Percentiles rank a stretch among this genome's conserved stretches.
phyloP scores from a whole-genome alignment of 2,113 vertebrate species.

The Sceloporus undulatus region DNA sequence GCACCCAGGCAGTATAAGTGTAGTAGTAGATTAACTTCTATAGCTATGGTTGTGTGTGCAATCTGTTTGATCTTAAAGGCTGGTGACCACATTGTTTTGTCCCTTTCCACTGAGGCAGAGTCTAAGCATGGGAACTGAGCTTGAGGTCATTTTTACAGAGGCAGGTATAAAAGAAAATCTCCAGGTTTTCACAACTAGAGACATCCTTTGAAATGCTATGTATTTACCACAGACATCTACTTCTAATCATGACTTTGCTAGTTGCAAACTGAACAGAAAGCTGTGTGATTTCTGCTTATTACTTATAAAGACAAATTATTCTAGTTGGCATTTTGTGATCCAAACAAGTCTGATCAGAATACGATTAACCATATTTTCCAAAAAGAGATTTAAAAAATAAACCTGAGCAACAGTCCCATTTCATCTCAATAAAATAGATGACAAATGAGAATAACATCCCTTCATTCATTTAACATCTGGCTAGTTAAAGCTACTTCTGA shows the following conservation, averaged over 20 bases:
- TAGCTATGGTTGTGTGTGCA: conserved; percentile 58
- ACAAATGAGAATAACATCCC: conserved; percentile 55
- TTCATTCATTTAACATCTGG: conserved; percentile 57
- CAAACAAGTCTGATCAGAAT: conserved; percentile 40
- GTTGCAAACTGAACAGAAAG: background rate
- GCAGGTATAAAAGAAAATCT: background rate
- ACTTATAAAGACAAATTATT: background rate
- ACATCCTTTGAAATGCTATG: background rate
- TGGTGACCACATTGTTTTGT: conserved; percentile 55
- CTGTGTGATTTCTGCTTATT: background rate
- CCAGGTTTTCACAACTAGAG: background rate
- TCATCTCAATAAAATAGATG: conserved; percentile 51
- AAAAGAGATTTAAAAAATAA: conserved; percentile 54
- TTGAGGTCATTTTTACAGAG: conserved; percentile 46
- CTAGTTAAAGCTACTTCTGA: conserved; percentile 46
- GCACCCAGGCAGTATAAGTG: conserved; percentile 49
- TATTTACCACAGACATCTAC: background rate
- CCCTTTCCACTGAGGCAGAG: conserved; percentile 54
- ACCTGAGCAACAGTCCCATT: conserved; percentile 48
- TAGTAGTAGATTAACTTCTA: conserved; percentile 74
- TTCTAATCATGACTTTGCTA: background rate
- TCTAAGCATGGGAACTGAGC: conserved; percentile 30
- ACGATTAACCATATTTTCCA: conserved; percentile 54
- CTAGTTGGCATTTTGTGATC: conserved; percentile 21
- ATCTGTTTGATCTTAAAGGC: conserved; percentile 67